These are phyloP conservation scores for Chionoecetes opilio DNA, from an alignment of 1,140 invertebrate species.

Conservation along the genomic window DNA sequence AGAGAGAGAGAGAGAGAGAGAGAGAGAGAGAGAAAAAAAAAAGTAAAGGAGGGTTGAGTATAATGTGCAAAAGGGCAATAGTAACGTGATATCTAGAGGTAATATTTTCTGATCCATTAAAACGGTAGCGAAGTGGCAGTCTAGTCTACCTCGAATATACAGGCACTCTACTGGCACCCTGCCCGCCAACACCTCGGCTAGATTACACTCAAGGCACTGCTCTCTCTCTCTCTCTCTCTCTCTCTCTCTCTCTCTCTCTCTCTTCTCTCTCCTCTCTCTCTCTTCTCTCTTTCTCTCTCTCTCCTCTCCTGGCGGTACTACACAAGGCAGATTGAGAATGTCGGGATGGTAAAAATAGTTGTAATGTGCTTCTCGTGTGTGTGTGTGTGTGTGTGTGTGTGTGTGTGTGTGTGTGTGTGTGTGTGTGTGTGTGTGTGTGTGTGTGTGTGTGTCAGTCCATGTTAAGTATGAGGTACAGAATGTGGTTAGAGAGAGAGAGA, in stretches of 20 bases:
- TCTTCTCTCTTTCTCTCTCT: neutral
- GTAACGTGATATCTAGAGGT: neutral
- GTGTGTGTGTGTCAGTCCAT: neutral
- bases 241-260: neutral
- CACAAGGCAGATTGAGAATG: slow-evolving; percentile 19
- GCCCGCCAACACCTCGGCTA: neutral
- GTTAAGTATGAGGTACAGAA: neutral
- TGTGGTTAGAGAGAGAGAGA: slow-evolving; percentile 23
- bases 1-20: neutral
- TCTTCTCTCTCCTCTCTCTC: neutral
- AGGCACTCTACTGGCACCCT: neutral
- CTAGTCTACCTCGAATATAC: neutral
- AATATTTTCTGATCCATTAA: neutral
- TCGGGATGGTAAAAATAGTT: neutral
- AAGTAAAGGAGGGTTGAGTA: neutral
- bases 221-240: neutral
- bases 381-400: too few species aligned
- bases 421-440: too few species aligned
- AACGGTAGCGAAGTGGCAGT: neutral
- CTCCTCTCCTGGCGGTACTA: neutral
- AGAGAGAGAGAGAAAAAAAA: neutral
- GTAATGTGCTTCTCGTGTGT: neutral
- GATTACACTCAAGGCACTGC: neutral
- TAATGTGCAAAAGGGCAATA: neutral
- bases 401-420: too few species aligned